Evolutionary conservation across 2,113 vertebrate species (phyloP).

Genomic region (Cynoglossus semilaevis): DNA sequence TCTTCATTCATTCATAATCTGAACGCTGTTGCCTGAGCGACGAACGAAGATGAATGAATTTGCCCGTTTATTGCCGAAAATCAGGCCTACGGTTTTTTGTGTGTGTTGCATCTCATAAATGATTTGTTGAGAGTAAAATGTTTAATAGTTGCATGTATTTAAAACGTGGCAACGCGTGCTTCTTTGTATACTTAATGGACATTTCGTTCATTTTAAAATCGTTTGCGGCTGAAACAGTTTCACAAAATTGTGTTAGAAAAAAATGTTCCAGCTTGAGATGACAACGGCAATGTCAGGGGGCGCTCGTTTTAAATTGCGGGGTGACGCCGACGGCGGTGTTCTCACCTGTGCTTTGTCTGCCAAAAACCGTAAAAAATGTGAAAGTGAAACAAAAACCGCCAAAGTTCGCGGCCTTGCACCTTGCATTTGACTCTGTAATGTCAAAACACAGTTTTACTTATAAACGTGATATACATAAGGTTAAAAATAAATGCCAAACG

Average conservation of each 20-base stretch:
- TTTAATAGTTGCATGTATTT: neutral
- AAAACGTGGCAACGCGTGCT: neutral
- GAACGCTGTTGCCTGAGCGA: neutral
- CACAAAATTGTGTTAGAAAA: neutral
- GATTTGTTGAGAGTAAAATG: slow-evolving; percentile 4
- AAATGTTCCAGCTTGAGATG: slow-evolving; percentile 3
- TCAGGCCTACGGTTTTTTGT: slow-evolving; percentile 38
- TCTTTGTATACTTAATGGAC: neutral
- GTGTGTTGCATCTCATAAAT: slow-evolving; percentile 9
- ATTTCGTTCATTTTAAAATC: neutral
- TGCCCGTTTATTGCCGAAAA: slow-evolving; percentile 15
- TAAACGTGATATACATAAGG: no score
- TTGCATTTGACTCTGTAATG: no score
- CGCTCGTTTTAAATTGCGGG: slow-evolving; percentile 42
- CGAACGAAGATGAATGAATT: slow-evolving; percentile 10
- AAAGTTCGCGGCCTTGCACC: neutral
- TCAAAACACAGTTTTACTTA: no score
- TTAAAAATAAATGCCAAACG: no score
- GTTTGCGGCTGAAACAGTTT: neutral
- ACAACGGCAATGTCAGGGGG: slow-evolving; percentile 33
- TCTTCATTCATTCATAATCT: neutral
- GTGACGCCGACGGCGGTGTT: slow-evolving; percentile 24
- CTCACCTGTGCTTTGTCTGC: slow-evolving; percentile 58
- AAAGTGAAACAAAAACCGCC: neutral
- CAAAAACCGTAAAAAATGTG: neutral